Evolutionary conservation across 2,113 vertebrate species (phyloP).

Genomic region (Sceloporus undulatus): DNA sequence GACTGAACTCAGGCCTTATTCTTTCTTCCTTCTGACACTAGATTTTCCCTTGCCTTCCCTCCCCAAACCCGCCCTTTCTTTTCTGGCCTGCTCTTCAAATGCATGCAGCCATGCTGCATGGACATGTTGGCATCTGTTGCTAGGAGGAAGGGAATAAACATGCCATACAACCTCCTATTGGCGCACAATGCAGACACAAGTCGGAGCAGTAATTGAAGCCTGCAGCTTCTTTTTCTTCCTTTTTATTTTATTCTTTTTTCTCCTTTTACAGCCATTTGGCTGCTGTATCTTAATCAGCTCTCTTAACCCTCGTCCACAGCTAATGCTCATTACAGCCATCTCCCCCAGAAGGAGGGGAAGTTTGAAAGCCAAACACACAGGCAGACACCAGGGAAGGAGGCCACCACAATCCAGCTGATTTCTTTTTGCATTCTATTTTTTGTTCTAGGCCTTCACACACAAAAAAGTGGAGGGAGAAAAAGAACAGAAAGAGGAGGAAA

Average conservation of each 20-base stretch:
- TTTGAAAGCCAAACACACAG: neutral
- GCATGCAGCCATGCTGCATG: neutral
- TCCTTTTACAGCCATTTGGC: neutral
- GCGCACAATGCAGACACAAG: conserved; percentile 23
- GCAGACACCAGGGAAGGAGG: neutral
- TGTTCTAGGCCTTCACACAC: no score
- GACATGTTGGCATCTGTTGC: conserved; percentile 55
- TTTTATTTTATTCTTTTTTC: neutral
- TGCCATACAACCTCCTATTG: conserved; percentile 43
- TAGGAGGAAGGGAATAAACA: conserved; percentile 62
- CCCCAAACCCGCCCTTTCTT: neutral
- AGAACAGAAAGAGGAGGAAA: neutral
- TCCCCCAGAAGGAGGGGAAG: neutral
- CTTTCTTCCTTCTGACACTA: neutral
- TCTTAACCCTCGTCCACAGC: conserved; percentile 4
- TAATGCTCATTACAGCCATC: conserved; percentile 31
- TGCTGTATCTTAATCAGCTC: conserved; percentile 57
- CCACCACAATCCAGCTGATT: conserved; percentile 9
- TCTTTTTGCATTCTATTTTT: neutral
- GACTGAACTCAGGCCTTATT: neutral
- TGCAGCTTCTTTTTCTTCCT: neutral
- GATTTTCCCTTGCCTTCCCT: neutral
- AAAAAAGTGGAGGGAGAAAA: neutral
- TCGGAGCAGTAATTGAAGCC: conserved; percentile 21
- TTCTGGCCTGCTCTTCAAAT: neutral